Conservation (phyloP, 2,888 invertebrate species). For the Meteorus cinctellus region DNA sequence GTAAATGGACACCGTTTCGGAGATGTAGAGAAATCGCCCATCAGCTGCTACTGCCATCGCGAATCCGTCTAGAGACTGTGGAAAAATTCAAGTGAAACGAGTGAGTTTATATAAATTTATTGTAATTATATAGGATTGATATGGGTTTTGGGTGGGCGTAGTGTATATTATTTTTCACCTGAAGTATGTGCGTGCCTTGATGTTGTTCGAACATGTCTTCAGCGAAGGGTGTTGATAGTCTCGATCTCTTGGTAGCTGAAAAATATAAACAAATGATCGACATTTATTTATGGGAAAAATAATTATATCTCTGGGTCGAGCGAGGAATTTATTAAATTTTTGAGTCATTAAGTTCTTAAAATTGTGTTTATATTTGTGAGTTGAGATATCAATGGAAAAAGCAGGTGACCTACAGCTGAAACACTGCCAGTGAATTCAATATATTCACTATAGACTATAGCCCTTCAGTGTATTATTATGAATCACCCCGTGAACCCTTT, state of each 20-base stretch:
- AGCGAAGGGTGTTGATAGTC: conserved; percentile 84
- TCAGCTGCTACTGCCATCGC: conserved; percentile 96
- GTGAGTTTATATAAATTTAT: conserved; percentile 32
- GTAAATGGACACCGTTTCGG: conserved; percentile 99
- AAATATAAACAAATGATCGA: no score
- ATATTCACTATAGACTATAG: neutral
- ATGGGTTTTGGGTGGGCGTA: no score
- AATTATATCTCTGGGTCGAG: no score
- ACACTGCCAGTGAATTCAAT: conserved; percentile 26
- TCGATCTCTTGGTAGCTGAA: conserved; percentile 83
- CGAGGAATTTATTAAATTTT: no score
- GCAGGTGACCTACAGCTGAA: neutral
- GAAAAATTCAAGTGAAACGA: conserved; percentile 65
- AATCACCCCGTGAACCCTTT: conserved; percentile 41
- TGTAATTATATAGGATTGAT: neutral
- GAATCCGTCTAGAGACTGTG: conserved; percentile 97
- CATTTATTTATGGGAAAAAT: no score
- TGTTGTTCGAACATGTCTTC: conserved; percentile 96
- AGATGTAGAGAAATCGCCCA: conserved; percentile 98
- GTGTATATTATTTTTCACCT: conserved; percentile 77
- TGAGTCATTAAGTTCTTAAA: no score
- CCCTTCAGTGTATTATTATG: conserved; percentile 22
- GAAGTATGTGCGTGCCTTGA: conserved; percentile 97
- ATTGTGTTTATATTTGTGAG: no score
- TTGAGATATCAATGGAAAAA: conserved; percentile 5